Base-by-base conservation (phyloP, 2,888 invertebrate genomes). In the Penaeus monodon region DNA sequence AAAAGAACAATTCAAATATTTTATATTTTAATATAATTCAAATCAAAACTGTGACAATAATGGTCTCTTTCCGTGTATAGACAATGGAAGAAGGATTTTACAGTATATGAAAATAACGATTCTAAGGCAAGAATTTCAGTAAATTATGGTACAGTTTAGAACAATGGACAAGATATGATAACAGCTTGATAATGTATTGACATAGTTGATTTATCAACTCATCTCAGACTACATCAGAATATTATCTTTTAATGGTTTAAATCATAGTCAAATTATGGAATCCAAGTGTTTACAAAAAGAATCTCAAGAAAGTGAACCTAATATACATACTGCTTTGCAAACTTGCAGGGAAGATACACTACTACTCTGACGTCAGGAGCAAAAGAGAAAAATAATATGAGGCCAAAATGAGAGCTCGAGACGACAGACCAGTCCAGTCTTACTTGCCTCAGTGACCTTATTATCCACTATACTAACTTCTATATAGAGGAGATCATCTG, bases 41-140 rank as follows among this genome's bases (percentile, higher is more conserved):
- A 86, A 84, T 80, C 83, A 70, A 86, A 86, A 86, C 79, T 85
- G 84, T 84, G 86, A 86, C 86, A 86, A 86, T 86, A 86, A 86
- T 81, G 82, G 66, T 86, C 82, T 86, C 73, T 85, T 85, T 85
- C 78, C 76, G 81, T 86, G 82, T 86, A 86, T 83, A 83, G 86
- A 86, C 81, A 82, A 74, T 80, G 78, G 85, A 64, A 76, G 79
- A 77, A 86, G 81, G 77, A 82, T 78, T 82, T 86, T 77, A 82
- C 86, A 83, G 81, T 86, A 82, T 86, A 86, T 78, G 82, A 86
- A 86, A 86, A 86, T 86, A 86, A 83, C 83, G 86, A 86, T 83
- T 86, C 82, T 86, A 86, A 86, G 86, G 86, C 85, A 85, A 85
- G 85, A 85, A 85, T 70, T 85, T 73, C 80, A 85, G 78, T 85